Evolutionary conservation across 2,888 invertebrate species (phyloP), one percentile per base, ranked within the genome.

Genomic region (Arenicola marina): DNA sequence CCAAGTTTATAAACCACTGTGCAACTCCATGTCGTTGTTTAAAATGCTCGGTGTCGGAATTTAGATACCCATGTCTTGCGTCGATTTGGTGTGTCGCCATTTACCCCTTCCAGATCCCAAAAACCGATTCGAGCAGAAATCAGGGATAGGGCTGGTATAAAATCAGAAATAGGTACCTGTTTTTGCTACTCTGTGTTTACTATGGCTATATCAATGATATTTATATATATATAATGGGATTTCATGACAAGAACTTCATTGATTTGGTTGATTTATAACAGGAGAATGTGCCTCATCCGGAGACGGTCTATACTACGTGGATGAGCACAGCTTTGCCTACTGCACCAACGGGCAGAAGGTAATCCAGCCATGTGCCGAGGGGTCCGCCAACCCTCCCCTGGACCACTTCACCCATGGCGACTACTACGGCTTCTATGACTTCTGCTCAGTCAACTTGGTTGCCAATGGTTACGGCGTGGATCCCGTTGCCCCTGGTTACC

Each of bases 241-340:
- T n/a, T n/a, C n/a, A n/a, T n/a, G n/a, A n/a, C n/a, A n/a, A n/a
- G n/a, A n/a, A n/a, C n/a, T n/a, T n/a, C n/a, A n/a, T 38, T 38
- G 43, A 38, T 11, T 15, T 38, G 11, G 43, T 38, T 15, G 11
- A n/a, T 15, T 38, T 38, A n/a, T 38, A 15, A 15, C 43, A 38
- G 43, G 43, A 15, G 11, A 38, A 38, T 38, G 43, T 38, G 43
- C 11, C 11, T 11, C 11, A 11, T 38, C 43, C n/a, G 43, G 11
- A 32, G 62, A 63, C 29, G 63, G 63, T 34, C 54, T 63, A 4
- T 63, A 63, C 55, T 63, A 59, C 48, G 63, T 63, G 28, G 63
- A 63, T 32, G 51, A 44, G 18, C 38, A 51, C 11, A 63, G 55
- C 55, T 63, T 63, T 24, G 63, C 59, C 46, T 59, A 51, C 59